Conservation (phyloP, 2,113 vertebrate genomes). For the Vidua chalybeata region DNA sequence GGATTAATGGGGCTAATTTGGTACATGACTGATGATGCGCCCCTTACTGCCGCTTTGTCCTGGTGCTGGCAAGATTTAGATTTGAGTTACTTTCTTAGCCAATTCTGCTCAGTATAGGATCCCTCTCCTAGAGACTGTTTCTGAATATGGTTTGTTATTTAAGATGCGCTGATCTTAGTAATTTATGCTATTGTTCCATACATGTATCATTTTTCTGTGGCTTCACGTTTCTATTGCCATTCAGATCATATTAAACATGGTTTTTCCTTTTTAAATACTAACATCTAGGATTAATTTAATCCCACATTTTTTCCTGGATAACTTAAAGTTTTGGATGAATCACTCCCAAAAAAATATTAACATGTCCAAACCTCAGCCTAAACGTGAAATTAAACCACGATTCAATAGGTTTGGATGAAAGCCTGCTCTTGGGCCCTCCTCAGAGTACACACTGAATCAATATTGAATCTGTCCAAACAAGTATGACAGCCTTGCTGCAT, state of each 20-base stretch:
- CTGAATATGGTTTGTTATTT: neutral
- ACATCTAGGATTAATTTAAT: constrained; percentile 67
- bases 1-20: neutral
- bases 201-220: constrained; percentile 31
- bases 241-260: constrained; percentile 39
- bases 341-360: constrained; percentile 37
- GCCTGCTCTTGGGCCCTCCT: constrained; percentile 34
- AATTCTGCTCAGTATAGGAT: neutral
- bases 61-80: neutral
- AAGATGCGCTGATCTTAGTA: neutral
- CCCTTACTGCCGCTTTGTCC: neutral
- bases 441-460: constrained; percentile 2
- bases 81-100: neutral
- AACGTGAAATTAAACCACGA: constrained; percentile 18
- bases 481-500: neutral
- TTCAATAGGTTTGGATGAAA: constrained; percentile 57
- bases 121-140: neutral
- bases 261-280: constrained; percentile 41
- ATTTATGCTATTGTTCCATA: constrained; percentile 10
- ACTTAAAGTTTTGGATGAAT: constrained; percentile 56
- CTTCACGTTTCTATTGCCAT: constrained; percentile 33
- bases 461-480: constrained; percentile 32
- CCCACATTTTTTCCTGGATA: constrained; percentile 57
- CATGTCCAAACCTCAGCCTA: constrained; percentile 58
- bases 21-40: neutral